Percentiles rank a stretch among this genome's conserved stretches.
These are phyloP conservation scores for Gryllus longicercus DNA, from an alignment of 2,888 invertebrate genomes.

Conservation along the genomic window DNA sequence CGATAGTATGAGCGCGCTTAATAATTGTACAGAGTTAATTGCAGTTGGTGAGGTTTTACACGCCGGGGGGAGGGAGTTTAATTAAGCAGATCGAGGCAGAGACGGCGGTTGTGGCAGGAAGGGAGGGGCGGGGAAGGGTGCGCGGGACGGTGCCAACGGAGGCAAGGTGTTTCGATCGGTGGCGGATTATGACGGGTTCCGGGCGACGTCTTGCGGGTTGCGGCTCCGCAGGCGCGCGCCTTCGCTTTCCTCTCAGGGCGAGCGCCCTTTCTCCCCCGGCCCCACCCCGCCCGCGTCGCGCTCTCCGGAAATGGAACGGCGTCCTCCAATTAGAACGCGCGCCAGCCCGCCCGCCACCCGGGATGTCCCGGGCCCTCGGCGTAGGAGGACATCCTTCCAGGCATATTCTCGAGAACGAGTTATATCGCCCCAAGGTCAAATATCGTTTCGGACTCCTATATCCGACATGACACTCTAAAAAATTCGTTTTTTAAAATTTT, in stretches of 20 bases:
- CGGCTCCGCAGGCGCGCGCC: background rate
- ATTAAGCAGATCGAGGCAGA: background rate
- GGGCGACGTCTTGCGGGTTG: background rate
- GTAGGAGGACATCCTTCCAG: too few species aligned
- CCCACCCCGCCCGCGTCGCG: background rate
- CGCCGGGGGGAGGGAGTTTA: background rate
- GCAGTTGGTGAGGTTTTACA: conserved; percentile 17
- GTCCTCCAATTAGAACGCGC: too few species aligned
- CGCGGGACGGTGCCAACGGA: background rate
- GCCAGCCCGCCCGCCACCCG: too few species aligned
- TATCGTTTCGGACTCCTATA: too few species aligned
- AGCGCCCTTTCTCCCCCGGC: background rate
- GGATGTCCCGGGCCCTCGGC: too few species aligned
- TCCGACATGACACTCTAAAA: too few species aligned
- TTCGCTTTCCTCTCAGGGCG: background rate
- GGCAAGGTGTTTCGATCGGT: background rate
- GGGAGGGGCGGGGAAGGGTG: background rate
- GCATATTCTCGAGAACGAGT: too few species aligned
- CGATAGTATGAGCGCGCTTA: background rate
- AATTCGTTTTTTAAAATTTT: too few species aligned
- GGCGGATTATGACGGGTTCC: background rate
- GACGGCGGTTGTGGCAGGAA: background rate
- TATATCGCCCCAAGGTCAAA: too few species aligned
- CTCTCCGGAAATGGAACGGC: background rate
- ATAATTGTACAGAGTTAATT: conserved; percentile 11